Evolutionary conservation across 1,140 invertebrate genomes (phyloP), one percentile per base, ranked within the genome.

Genomic region (Penaeus japonicus): DNA sequence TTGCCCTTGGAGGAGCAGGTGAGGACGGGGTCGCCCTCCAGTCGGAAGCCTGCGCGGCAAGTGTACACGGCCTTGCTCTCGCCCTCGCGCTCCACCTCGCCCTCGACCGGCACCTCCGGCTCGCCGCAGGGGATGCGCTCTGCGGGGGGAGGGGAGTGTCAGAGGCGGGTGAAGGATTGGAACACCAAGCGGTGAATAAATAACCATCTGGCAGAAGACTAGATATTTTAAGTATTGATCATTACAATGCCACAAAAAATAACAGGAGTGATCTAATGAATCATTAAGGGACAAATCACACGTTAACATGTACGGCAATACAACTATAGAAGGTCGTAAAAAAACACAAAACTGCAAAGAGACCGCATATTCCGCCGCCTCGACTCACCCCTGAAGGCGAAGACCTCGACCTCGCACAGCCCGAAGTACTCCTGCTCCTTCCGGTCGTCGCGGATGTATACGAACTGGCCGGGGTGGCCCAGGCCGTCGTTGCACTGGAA

Each of bases 41-140:
- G 94, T 47, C 94, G 94, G 91, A 96, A 96, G 0, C 97, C 97
- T 91, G 95, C 94, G 24, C 95, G 94, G 92, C 98, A 99, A 27
- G 95, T 94, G 91, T 98, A 98, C 90, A 95, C 94, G 1, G 96
- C 96, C 62, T 95, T 93, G 0, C 96, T 95, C 20, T 96, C 96
- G 22, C 97, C 95, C n/a, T 88, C 57, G 5, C 84, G 24, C 3
- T 62, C 65, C 27, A 90, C 90, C 27, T 88, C 83, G 1, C 90
- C 91, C 54, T 91, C 81, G 2, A 91, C 87, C 2, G 91, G 91
- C 39, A 86, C 87, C 81, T 91, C 91, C 2, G 91, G 91, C 32
- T 91, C 91, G n/a, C 91, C 91, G 83, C 91, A 92, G 0, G 87
- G 80, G 53, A 85, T 90, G 10, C 79, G 62, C 24, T 91, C 91